Percentiles rank a stretch among this genome's conserved stretches.
Conservation (phyloP, 2,113 vertebrate species). For the Ochotona curzoniae region DNA sequence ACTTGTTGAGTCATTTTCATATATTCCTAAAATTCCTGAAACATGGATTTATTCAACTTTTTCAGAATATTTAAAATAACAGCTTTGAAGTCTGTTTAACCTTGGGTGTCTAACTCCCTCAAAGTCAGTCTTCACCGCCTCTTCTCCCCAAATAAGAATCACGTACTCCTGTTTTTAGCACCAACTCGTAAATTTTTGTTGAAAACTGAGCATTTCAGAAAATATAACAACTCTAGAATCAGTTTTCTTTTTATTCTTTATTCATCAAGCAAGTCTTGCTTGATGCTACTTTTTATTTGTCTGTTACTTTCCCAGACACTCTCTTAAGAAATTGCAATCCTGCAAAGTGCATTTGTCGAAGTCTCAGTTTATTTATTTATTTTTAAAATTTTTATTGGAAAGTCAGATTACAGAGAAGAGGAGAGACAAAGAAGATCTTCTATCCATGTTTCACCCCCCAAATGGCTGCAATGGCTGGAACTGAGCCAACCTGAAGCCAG, state of each 20-base stretch:
- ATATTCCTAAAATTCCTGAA: conserved; percentile 68
- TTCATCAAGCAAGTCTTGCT: not conserved
- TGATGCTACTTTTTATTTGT: not conserved
- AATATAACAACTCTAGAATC: conserved; percentile 5
- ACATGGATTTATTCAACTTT: conserved; percentile 30
- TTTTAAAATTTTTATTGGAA: too few species aligned
- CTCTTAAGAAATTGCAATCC: not conserved
- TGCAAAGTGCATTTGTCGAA: not conserved
- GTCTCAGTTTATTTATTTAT: not conserved
- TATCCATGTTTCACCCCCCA: too few species aligned
- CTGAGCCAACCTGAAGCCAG: too few species aligned
- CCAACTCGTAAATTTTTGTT: conserved; percentile 28
- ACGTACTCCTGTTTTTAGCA: not conserved
- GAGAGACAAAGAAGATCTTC: too few species aligned
- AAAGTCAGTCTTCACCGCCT: not conserved
- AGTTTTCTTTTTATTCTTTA: conserved; percentile 29
- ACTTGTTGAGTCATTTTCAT: conserved; percentile 60
- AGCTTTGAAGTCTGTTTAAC: conserved; percentile 60
- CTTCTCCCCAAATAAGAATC: not conserved
- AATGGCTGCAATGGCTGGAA: too few species aligned
- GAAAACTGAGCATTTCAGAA: conserved; percentile 31
- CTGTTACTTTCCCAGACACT: not conserved
- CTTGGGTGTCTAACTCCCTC: not conserved
- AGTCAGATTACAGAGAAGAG: too few species aligned
- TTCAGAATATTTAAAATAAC: conserved; percentile 49